Base-by-base conservation (phyloP, 2,797 vertebrate genomes). In the Acrossocheilus fasciatus region DNA sequence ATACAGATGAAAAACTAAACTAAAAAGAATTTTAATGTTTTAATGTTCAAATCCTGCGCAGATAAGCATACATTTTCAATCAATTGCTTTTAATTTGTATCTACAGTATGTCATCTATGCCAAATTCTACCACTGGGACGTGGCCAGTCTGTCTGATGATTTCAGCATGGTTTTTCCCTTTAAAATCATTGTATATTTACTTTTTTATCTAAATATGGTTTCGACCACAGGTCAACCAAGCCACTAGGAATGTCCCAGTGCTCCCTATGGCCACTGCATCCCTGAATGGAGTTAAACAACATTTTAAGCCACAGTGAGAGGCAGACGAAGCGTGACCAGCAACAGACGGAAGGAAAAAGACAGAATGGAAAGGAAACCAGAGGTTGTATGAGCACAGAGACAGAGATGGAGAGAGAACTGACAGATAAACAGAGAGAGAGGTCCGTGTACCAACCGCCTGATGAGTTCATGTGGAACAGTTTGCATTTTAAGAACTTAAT, bases 401-500 rank as follows among this genome's bases (percentile, higher is more conserved):
- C 45, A 81, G 54, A 81, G 80, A 23, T 39, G 30, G 11, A 84
- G 30, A 76, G 39, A 78, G 20, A 62, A 70, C 26, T 57, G 52
- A 50, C 74, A 85, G 11, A 87, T 69, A 66, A 86, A 83, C 3
- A 62, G 70, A 75, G 66, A 41, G 68, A 73, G 54, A 81, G 78
- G 41, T 34, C 77, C 64, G 15, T 83, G 81, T 68, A 76, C 52
- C 39, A 77, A 88, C 47, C 68, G 78, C 73, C 69, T 83, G 52
- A 81, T 86, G 72, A 73, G 82, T 72, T 54, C 73, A 87, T 85
- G 85, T 83, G 69, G 69, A 82, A 87, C 85, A 85, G 85, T 88
- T 88, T 75, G 74, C 83, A 66, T 85, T 87, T 75, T 88, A 84
- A 86, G 64, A 68, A 84, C 79, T 85, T 87, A 83, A 90, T 88